A percentile compares a stretch with the other conserved stretches of the same genome.
Conservation (phyloP, 2,113 vertebrate species). For the human (Homo sapiens) region GRCh38 chr3:157147501-157148000, state of each 20-base stretch:
- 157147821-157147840: slow-evolving; percentile 96
- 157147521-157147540: neutral
- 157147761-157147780: slow-evolving; percentile 77
- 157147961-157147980: slow-evolving; percentile 86
- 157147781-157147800: slow-evolving; percentile 72
- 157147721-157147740: slow-evolving; percentile 65
- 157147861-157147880: slow-evolving; percentile 94
- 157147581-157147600: neutral
- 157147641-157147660: neutral
- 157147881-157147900: slow-evolving; percentile 91
- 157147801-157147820: slow-evolving; percentile 85
- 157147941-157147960: slow-evolving; percentile 89
- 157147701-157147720: neutral
- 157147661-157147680: slow-evolving; percentile 24
- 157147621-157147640: neutral
- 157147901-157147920: slow-evolving; percentile 93
- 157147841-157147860: slow-evolving; percentile 99
- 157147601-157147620: neutral
- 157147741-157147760: slow-evolving; percentile 51
- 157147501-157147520: neutral
- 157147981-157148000: slow-evolving; percentile 88
- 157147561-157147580: neutral
- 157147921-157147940: slow-evolving; percentile 91
- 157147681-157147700: neutral
- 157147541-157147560: neutral